Conservation (phyloP, 2,888 invertebrate genomes). For the Tubiluchus corallicola region DNA sequence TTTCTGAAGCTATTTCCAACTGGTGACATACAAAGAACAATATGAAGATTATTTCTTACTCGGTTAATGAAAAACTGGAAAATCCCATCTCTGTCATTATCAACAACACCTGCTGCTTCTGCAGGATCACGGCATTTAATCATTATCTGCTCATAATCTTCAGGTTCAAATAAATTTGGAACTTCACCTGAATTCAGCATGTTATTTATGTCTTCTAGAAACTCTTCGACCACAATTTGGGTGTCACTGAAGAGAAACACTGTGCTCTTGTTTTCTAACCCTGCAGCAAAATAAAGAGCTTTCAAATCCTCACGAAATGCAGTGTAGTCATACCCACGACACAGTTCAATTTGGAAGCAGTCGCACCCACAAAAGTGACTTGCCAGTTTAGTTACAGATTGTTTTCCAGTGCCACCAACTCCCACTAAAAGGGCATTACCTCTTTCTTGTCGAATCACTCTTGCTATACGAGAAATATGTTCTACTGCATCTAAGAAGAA, state of each 20-base stretch:
- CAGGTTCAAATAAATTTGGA: slow-evolving; percentile 59
- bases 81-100: slow-evolving; percentile 50
- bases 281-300: slow-evolving; percentile 56
- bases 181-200: slow-evolving; percentile 80
- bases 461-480: slow-evolving; percentile 29
- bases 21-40: slow-evolving; percentile 75
- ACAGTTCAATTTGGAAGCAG: slow-evolving; percentile 70
- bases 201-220: slow-evolving; percentile 77
- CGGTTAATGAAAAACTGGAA: slow-evolving; percentile 67
- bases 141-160: slow-evolving; percentile 64
- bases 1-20: slow-evolving; percentile 68
- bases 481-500: slow-evolving; percentile 46
- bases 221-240: slow-evolving; percentile 73
- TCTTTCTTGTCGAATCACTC: slow-evolving; percentile 30
- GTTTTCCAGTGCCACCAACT: slow-evolving; percentile 32
- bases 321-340: slow-evolving; percentile 57
- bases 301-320: slow-evolving; percentile 71
- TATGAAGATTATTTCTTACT: slow-evolving; percentile 60
- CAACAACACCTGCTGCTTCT: slow-evolving; percentile 45
- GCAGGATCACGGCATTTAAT: slow-evolving; percentile 52
- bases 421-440: slow-evolving; percentile 31
- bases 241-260: slow-evolving; percentile 76
- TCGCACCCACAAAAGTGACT: slow-evolving; percentile 30
- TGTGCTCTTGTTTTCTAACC: slow-evolving; percentile 48
- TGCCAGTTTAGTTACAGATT: slow-evolving; percentile 28